Percentiles rank a stretch among this genome's conserved stretches.
These are phyloP conservation scores for Climacteris rufus DNA, from an alignment of 2,113 vertebrate genomes.

Conservation along the genomic window DNA sequence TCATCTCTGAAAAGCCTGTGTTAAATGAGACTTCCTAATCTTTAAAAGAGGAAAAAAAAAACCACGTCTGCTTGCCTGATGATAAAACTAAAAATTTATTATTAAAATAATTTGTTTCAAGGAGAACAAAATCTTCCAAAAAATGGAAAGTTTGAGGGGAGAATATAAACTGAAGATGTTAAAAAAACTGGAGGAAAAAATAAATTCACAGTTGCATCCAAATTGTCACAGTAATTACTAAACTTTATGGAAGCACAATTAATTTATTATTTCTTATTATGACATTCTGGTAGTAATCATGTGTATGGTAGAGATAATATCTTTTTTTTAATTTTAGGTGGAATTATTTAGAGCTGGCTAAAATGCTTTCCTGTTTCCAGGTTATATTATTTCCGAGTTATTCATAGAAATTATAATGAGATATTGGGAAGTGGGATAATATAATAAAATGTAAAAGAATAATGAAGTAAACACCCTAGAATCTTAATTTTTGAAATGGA, in stretches of 20 bases:
- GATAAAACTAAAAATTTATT: not conserved
- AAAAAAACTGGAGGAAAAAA: not conserved
- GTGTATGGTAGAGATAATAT: not conserved
- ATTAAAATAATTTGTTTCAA: not conserved
- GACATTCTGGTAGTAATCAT: not conserved
- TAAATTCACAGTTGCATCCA: not conserved
- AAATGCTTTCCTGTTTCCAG: not conserved
- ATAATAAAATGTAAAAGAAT: not conserved
- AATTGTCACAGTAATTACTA: not conserved
- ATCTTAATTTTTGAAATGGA: not conserved
- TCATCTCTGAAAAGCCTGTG: not conserved
- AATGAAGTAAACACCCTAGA: fast-evolving
- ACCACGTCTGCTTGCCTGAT: not conserved
- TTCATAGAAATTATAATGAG: not conserved
- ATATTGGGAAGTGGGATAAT: not conserved
- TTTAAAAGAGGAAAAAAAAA: not conserved
- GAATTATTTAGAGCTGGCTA: not conserved
- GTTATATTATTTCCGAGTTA: not conserved
- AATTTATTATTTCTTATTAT: not conserved
- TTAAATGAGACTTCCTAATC: not conserved
- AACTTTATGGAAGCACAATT: not conserved
- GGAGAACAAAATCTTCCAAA: not conserved
- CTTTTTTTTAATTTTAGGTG: not conserved
- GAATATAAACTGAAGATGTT: not conserved
- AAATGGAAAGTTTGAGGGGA: not conserved